Conservation (phyloP, 1,140 invertebrate genomes). For the Ylistrum balloti region DNA sequence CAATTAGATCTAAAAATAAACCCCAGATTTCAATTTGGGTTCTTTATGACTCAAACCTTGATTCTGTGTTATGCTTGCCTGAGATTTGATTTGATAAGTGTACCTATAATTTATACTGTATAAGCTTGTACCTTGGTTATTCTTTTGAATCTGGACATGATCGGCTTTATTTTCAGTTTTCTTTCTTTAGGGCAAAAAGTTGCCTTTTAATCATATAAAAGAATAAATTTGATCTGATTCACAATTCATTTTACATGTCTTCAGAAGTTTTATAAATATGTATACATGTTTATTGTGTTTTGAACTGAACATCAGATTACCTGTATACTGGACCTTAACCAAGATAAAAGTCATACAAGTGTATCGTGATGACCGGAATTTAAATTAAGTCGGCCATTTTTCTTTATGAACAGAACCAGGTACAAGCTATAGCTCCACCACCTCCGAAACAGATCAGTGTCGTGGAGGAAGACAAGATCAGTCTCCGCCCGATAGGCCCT, state of each 20-base stretch:
- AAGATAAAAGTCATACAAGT: not conserved
- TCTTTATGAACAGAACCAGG: conserved; percentile 41
- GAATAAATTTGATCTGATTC: not conserved
- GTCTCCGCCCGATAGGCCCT: conserved; percentile 79
- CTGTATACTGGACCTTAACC: not conserved
- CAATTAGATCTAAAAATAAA: not conserved
- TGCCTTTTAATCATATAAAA: not conserved
- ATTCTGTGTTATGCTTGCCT: not conserved
- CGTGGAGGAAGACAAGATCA: conserved; percentile 83
- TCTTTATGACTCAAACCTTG: not conserved
- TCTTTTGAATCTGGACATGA: conserved; percentile 6
- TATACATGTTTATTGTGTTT: not conserved
- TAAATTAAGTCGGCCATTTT: not conserved
- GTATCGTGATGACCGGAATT: no score
- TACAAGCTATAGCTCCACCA: conserved; percentile 50
- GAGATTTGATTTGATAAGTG: conserved; percentile 25
- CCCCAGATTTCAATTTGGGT: not conserved
- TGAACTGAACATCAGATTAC: no score
- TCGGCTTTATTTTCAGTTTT: not conserved
- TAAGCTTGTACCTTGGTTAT: not conserved
- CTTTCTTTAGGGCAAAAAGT: not conserved
- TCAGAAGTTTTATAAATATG: not conserved
- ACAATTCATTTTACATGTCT: not conserved
- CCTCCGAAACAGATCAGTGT: conserved; percentile 85
- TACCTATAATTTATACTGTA: not conserved